phyloP scores from a whole-genome alignment of 2,113 vertebrate species.

The Xenopus laevis region DNA sequence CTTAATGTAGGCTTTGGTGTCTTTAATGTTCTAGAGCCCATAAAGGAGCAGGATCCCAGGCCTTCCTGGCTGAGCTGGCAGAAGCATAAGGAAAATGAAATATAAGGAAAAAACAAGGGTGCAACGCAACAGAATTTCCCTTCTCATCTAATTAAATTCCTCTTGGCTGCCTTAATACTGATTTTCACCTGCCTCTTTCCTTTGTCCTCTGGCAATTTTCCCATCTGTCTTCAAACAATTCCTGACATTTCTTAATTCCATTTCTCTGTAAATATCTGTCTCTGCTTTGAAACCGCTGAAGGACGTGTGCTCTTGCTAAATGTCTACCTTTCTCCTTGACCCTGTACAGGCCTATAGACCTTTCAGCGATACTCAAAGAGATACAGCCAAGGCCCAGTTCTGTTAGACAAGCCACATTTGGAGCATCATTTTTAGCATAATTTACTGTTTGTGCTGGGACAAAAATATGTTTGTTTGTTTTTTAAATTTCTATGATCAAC shows the following conservation, averaged over 20 bases:
- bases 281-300: constrained; percentile 18
- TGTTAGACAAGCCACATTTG: no score
- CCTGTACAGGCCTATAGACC: not conserved
- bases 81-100: constrained; percentile 12
- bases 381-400: not conserved
- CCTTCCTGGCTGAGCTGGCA: not conserved
- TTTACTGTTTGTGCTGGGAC: not conserved
- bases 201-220: constrained; percentile 36
- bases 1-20: not conserved
- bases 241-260: constrained; percentile 37
- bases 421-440: not conserved
- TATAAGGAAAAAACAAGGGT: not conserved
- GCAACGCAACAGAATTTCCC: constrained; percentile 4
- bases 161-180: constrained; percentile 15
- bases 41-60: not conserved
- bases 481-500: no score
- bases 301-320: constrained; percentile 15
- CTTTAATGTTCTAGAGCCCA: not conserved
- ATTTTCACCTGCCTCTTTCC: constrained; percentile 27
- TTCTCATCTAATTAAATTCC: constrained; percentile 39
- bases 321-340: not conserved
- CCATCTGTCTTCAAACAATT: constrained; percentile 36
- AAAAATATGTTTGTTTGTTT: no score
- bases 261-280: constrained; percentile 13
- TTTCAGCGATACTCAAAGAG: not conserved